These are phyloP conservation scores for Nyctalus aviator DNA, from an alignment of 2,797 vertebrate genomes.

Conservation along the genomic window DNA sequence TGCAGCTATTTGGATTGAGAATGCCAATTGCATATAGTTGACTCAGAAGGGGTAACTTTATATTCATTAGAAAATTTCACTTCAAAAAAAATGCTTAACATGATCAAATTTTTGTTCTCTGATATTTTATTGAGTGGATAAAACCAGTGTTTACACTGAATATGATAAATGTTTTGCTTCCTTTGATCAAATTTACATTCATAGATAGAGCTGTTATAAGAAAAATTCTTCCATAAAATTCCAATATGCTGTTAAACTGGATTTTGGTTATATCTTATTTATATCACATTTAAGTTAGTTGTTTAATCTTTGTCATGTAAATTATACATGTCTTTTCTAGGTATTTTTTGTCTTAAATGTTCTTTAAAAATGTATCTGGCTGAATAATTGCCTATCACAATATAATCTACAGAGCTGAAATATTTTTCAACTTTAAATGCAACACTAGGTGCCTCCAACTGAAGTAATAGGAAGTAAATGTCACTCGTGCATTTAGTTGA, in stretches of 20 bases:
- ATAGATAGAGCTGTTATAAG: constrained; percentile 58
- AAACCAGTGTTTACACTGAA: constrained; percentile 38
- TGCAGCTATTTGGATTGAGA: constrained; percentile 50
- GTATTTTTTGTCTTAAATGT: constrained; percentile 70
- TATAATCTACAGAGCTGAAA: constrained; percentile 69
- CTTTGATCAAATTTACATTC: constrained; percentile 60
- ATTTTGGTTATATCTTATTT: constrained; percentile 69
- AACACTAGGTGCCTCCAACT: background rate
- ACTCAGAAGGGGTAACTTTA: constrained; percentile 34
- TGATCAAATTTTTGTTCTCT: constrained; percentile 59
- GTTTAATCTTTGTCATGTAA: constrained; percentile 64
- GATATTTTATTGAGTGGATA: constrained; percentile 60
- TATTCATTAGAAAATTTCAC: constrained; percentile 66
- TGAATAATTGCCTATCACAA: constrained; percentile 76
- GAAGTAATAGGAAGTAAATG: constrained; percentile 73
- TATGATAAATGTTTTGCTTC: constrained; percentile 72
- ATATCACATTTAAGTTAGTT: constrained; percentile 12
- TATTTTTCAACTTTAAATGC: constrained; percentile 62
- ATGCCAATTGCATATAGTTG: constrained; percentile 34
- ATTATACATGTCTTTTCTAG: constrained; percentile 68
- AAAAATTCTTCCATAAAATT: constrained; percentile 64
- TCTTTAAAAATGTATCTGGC: constrained; percentile 71
- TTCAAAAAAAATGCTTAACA: constrained; percentile 66
- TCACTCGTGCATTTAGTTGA: constrained; percentile 51
- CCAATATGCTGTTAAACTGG: constrained; percentile 8